Conservation (phyloP, 2,888 invertebrate species). For the Orthosia cruda region DNA sequence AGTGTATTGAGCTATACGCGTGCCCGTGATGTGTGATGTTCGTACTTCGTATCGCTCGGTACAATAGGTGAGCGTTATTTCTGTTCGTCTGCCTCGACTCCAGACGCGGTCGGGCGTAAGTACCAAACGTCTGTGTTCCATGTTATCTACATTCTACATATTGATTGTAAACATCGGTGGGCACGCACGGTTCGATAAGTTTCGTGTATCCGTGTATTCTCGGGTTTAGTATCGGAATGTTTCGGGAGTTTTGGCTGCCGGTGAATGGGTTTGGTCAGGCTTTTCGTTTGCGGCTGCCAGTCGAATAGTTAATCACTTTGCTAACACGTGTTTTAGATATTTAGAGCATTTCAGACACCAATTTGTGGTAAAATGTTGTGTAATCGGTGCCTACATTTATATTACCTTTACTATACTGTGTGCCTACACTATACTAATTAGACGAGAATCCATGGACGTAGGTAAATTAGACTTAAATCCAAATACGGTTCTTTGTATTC, state of each 20-base stretch:
- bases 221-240: slow-evolving; percentile 30
- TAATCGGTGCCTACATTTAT: neutral
- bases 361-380: neutral
- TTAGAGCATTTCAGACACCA: slow-evolving; percentile 2
- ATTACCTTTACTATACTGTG: too few relatives aligned
- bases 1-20: slow-evolving; percentile 71
- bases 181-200: slow-evolving; percentile 57
- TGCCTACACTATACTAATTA: too few relatives aligned
- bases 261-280: slow-evolving; percentile 36
- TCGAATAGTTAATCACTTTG: slow-evolving; percentile 39
- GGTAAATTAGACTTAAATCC: neutral
- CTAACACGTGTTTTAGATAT: slow-evolving; percentile 43
- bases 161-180: slow-evolving; percentile 66
- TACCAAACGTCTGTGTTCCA: slow-evolving; percentile 57
- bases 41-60: slow-evolving; percentile 79
- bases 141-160: slow-evolving; percentile 65
- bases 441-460: neutral
- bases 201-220: slow-evolving; percentile 44
- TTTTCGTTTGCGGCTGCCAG: slow-evolving; percentile 35
- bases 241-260: slow-evolving; percentile 31
- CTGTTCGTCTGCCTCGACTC: slow-evolving; percentile 81
- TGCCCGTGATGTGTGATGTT: slow-evolving; percentile 78
- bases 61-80: slow-evolving; percentile 90
- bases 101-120: slow-evolving; percentile 73
- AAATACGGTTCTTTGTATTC: neutral